Evolutionary conservation across 1,140 invertebrate species (phyloP).

Genomic region (Aphidius gifuensis): DNA sequence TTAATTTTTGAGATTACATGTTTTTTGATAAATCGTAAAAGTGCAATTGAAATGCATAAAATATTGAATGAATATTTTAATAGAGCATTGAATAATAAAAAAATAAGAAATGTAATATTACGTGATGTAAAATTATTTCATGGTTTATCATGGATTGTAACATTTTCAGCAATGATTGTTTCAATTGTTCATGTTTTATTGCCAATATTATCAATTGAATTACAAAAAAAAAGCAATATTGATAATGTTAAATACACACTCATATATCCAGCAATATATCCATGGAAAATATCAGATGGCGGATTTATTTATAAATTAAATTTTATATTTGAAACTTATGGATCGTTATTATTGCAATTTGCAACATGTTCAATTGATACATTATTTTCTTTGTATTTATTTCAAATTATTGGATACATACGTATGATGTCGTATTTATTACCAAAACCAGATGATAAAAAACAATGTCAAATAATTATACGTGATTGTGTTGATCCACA

Average conservation of each 20-base stretch:
- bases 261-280: constrained; percentile 19
- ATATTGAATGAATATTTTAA: too few species aligned
- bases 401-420: constrained; percentile 29
- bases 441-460: constrained; percentile 17
- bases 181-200: neutral
- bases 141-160: neutral
- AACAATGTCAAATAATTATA: constrained; percentile 16
- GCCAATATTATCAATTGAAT: constrained; percentile 12
- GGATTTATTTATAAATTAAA: constrained; percentile 23
- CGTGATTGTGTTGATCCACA: constrained; percentile 24
- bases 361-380: constrained; percentile 29
- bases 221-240: neutral
- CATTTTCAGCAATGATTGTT: neutral
- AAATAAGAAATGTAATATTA: too few species aligned
- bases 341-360: constrained; percentile 10
- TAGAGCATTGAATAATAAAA: too few species aligned
- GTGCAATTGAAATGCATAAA: too few species aligned
- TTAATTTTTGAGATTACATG: too few species aligned
- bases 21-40: too few species aligned
- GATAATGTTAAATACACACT: constrained; percentile 19
- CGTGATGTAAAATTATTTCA: too few species aligned
- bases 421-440: constrained; percentile 22
- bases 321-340: constrained; percentile 22
- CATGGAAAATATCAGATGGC: constrained; percentile 18
- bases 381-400: constrained; percentile 29